Base-by-base conservation (phyloP, 2,113 vertebrate species). In the Athene cunicularia region DNA sequence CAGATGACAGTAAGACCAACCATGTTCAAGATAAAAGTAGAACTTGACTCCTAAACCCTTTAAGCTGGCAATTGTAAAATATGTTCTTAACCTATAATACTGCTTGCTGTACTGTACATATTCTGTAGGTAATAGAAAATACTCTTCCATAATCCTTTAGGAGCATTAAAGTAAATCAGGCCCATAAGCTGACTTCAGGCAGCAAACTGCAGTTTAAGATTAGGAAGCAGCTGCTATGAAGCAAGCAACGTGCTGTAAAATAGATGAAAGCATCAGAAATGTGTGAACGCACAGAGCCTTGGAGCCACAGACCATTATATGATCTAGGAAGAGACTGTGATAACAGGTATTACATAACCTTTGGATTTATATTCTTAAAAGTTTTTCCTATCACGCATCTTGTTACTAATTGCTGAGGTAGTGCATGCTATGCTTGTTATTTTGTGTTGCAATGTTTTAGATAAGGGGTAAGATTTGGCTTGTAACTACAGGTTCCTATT, bases 241-340 rank as follows among this genome's bases (percentile, higher is more conserved):
- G 20, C 3, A 6, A 60, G 12, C 19, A 20, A 14, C 0, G 0
- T 12, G 35, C 35, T 24, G 11, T 28, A 58, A 39, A 60, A 32
- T 17, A 52, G 37, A 58, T 0, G 1, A 43, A 68, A n/a, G 1
- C 35, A 75, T 8, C 43, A 39, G 20, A 63, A 80, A 63, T 1
- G 2, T 8, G 23, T n/a, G 37, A 74, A 67, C 0, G 0, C 9
- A 33, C 18, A 52, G 27, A 74, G 47, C 9, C n/a, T 11, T 2
- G 0, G 37, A 80, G n/a, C 20, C 71, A 26, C 8, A 53, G 83
- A 26, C 24, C 27, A 56, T 12, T 59, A 3, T 9, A n/a, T 33
- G 23, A 52, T 3, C 24, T 45, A 59, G 32, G 45, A 92, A 73
- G 12, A 90, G 10, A 24, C 55, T 74, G 43, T 28, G n/a, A 3